Base-by-base conservation (phyloP, 2,113 vertebrate genomes). In the Triplophysa dalaica region DNA sequence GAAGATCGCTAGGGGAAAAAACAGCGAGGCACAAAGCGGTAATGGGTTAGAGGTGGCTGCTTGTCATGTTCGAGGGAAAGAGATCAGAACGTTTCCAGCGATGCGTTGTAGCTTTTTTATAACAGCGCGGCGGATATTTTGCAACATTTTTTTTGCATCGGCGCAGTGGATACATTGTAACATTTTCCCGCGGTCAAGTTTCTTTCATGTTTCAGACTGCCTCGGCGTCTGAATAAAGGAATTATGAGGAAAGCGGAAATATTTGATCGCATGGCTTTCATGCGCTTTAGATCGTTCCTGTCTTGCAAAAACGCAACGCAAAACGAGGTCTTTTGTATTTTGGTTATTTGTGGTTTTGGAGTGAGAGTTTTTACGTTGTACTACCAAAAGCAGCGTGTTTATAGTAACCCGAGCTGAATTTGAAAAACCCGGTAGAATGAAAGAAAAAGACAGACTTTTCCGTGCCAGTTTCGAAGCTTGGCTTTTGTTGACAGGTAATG, bases 21-120 rank as follows among this genome's bases (percentile, higher is more conserved):
- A 89, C 87, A 91, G 81, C 83, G 83, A 83, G 84, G 92, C 93
- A 94, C 93, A 94, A 92, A 91, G 90, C 90, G 85, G 84, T 91
- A 87, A 83, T 88, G 90, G 92, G 93, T 91, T 92, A 92, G 93
- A 93, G 93, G 92, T 90, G 92, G 79, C 75, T 70, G 90, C 89
- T 87, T 90, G 91, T 90, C 92, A 92, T 87, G 88, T 86, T 81
- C 90, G 86, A 87, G 89, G 82, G 74, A 66, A 77, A 74, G 22
- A 76, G 76, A 70, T 76, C 68, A 87, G 83, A 86, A 82, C 63
- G 66, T 67, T 52, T 48, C 7, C 14, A 13, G 21, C 0, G 45
- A 48, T 66, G 45, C 75, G 58, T 24, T 43, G 24, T 8, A 38
- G 48, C 52, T 8, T 65, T 29, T 62, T 11, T 63, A 38, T 2